phyloP scores from a whole-genome alignment of 2,797 vertebrate species.

The Ctenopoma kingsleyae region DNA sequence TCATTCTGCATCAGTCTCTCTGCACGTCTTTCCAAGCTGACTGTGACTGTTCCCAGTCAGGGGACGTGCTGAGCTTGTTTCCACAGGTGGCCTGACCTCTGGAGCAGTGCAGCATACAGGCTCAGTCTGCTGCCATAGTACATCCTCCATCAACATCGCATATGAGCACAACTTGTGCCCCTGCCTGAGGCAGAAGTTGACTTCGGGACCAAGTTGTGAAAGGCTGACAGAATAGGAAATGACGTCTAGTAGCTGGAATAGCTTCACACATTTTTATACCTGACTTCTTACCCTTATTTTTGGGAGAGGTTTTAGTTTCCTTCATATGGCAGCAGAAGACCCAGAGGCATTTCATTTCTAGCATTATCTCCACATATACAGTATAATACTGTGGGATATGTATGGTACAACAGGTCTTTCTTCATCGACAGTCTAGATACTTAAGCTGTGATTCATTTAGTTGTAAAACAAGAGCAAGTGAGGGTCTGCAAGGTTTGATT shows the following conservation, averaged over 20 bases:
- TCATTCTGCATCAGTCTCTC: slow-evolving; percentile 30
- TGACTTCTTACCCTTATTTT: slow-evolving; percentile 8
- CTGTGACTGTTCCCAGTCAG: slow-evolving; percentile 37
- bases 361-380: background rate
- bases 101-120: slow-evolving; percentile 28
- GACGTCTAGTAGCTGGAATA: slow-evolving; percentile 41
- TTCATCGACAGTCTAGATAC: background rate
- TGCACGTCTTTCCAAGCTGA: slow-evolving; percentile 38
- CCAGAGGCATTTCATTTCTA: slow-evolving; percentile 14
- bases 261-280: slow-evolving; percentile 20
- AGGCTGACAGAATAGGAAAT: slow-evolving; percentile 36
- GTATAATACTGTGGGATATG: background rate
- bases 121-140: slow-evolving; percentile 62
- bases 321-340: background rate
- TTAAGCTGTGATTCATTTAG: slow-evolving; percentile 10
- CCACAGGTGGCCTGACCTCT: slow-evolving; percentile 62
- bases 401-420: too few species aligned
- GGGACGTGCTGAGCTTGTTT: slow-evolving; percentile 64
- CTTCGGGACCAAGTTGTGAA: slow-evolving; percentile 50
- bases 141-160: slow-evolving; percentile 64
- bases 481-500: slow-evolving; percentile 14
- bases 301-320: slow-evolving; percentile 13
- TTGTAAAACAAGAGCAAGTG: slow-evolving; percentile 14
- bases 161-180: slow-evolving; percentile 35
- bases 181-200: slow-evolving; percentile 56